phyloP scores from a whole-genome alignment of 2,797 vertebrate species.

The Myripristis murdjan region DNA sequence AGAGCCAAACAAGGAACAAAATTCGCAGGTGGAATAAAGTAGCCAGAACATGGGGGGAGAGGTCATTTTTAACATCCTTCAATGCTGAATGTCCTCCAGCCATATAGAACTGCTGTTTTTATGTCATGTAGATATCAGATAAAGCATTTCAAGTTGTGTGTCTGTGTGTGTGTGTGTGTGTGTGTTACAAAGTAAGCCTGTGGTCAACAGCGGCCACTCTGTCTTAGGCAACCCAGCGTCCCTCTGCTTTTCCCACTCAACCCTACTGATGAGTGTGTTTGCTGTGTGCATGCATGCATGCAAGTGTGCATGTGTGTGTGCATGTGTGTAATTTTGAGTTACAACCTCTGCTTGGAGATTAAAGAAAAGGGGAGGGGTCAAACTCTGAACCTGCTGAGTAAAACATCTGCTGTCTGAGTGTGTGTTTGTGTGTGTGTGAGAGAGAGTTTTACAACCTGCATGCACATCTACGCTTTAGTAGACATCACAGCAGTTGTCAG shows the following conservation, averaged over 20 bases:
- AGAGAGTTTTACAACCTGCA: neutral
- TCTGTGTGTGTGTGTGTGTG: neutral
- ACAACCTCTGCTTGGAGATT: constrained; percentile 1
- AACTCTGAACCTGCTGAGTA: constrained; percentile 12
- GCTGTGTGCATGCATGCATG: too few species aligned
- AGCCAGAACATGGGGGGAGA: too few species aligned
- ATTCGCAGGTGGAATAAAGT: neutral
- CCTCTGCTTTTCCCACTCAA: neutral
- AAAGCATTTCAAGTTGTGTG: neutral
- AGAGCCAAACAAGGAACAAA: neutral
- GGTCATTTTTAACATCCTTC: neutral
- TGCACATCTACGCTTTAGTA: too few species aligned
- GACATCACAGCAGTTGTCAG: too few species aligned
- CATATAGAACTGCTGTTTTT: neutral
- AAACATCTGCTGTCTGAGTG: constrained; percentile 25
- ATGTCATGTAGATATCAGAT: constrained; percentile 22
- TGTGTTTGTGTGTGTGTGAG: neutral
- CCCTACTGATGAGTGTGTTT: too few species aligned
- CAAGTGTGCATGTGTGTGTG: neutral
- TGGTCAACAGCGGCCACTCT: constrained; percentile 10
- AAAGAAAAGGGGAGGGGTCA: neutral
- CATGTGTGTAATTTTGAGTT: constrained; percentile 7
- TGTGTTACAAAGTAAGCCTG: neutral
- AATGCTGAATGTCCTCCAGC: neutral
- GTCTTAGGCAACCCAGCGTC: constrained; percentile 8